Percentiles rank a stretch among this genome's conserved stretches.
These are phyloP conservation scores for Hemichromis elongatus DNA, from an alignment of 2,113 vertebrate species.

Conservation along the genomic window DNA sequence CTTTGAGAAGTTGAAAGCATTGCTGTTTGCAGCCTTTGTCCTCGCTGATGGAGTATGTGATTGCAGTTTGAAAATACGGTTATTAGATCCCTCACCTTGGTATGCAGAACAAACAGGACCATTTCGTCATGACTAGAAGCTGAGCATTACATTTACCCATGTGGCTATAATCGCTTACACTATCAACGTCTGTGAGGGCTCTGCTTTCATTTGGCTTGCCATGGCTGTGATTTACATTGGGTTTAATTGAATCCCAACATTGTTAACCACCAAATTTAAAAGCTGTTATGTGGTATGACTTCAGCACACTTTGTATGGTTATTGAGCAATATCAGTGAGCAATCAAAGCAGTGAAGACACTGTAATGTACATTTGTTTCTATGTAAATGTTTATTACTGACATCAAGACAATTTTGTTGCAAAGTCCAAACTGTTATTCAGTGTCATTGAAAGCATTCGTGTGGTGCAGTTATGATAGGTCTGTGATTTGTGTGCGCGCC, in stretches of 20 bases:
- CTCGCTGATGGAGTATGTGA: not conserved
- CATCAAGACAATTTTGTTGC: not conserved
- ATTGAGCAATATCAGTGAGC: not conserved
- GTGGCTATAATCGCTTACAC: not conserved
- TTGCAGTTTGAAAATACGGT: not conserved
- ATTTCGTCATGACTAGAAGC: not conserved
- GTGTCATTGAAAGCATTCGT: not conserved
- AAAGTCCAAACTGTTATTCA: not conserved
- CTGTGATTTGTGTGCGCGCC: not conserved
- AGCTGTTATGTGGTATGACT: not conserved
- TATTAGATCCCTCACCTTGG: not conserved
- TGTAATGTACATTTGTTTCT: not conserved
- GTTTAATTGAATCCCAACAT: not conserved
- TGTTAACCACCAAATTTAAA: not conserved
- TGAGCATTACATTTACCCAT: not conserved
- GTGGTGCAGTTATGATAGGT: too few species aligned
- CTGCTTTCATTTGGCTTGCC: not conserved
- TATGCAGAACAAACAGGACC: not conserved
- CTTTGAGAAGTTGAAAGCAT: not conserved
- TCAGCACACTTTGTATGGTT: not conserved
- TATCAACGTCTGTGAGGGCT: not conserved
- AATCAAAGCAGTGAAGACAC: not conserved
- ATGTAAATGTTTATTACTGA: not conserved
- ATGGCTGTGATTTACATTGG: not conserved
- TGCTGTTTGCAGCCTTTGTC: not conserved